Evolutionary conservation across 2,888 invertebrate species (phyloP), one percentile per base, ranked within the genome.

Genomic region (Hipparchia semele): DNA sequence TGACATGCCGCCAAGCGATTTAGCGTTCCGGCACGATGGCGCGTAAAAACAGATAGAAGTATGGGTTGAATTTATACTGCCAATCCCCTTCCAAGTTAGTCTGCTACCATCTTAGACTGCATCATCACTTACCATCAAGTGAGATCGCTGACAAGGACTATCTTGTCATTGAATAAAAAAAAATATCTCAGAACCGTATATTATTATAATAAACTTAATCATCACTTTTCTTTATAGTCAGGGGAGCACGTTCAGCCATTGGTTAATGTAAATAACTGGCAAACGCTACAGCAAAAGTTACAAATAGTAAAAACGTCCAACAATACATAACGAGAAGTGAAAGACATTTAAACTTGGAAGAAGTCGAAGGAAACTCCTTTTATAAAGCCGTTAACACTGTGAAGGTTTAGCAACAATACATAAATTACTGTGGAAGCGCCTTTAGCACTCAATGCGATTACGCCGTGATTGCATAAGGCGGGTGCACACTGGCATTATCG

Each of bases 401-500:
- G 13, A 56, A 58, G 56, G 56, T 60, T 65, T 64, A 64, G 49
- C 49, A 58, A 67, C 67, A 59, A 59, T 46, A 68, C 68, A 59
- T 68, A 68, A 68, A 68, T 68, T 51, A 60, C 8, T 70, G 33
- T 39, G 51, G 67, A 70, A 76, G 61, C 74, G 39, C 61, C 72
- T 74, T 59, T 56, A 72, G 75, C 68, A 70, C 74, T 74, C 71
- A 71, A 74, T 75, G 73, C 74, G 72, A 75, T 72, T 73, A 72
- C 66, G 51, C 49, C 49, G 70, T 61, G 66, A 79, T 75, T 76
- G 72, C 74, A 77, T 77, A 74, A 61, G 66, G 66, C 66, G 54
- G 67, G 72, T 74, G 75, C 77, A 76, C 76, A 78, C 75, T 67
- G 60, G 73, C 78, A 79, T 77, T 79, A 79, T 78, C 77, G 75